Percentiles rank a stretch among this genome's conserved stretches.
These are phyloP conservation scores for Vulpes ferrilata DNA, from an alignment of 2,113 vertebrate genomes.

Conservation along the genomic window DNA sequence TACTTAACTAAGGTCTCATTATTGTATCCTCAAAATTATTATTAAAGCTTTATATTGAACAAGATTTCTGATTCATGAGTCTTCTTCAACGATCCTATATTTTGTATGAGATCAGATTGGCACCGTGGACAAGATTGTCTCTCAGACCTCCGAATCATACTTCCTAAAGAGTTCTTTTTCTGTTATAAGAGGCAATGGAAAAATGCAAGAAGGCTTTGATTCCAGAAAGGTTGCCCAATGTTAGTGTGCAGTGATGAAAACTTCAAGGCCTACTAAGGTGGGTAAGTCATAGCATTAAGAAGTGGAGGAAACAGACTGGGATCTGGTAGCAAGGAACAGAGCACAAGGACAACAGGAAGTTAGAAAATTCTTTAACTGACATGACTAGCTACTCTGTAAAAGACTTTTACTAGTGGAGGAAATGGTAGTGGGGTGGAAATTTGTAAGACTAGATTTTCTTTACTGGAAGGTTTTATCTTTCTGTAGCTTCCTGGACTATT, in stretches of 20 bases:
- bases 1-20: neutral
- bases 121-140: neutral
- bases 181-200: neutral
- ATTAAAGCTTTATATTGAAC: neutral
- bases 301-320: neutral
- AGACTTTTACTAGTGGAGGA: neutral
- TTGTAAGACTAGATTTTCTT: neutral
- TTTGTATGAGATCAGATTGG: neutral
- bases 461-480: neutral
- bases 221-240: accelerated
- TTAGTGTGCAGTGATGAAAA: neutral
- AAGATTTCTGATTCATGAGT: neutral
- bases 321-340: neutral
- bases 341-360: neutral
- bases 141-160: neutral
- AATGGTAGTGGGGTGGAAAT: neutral
- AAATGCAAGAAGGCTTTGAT: neutral
- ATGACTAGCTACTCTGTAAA: neutral
- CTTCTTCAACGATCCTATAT: neutral
- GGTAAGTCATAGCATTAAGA: neutral
- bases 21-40: neutral
- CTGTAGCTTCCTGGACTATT: neutral
- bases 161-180: neutral
- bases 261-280: neutral
- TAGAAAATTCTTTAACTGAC: neutral